A percentile compares a stretch with the other conserved stretches of the same genome.
Conservation (phyloP, 2,888 invertebrate species). For the Andrena fulva region DNA sequence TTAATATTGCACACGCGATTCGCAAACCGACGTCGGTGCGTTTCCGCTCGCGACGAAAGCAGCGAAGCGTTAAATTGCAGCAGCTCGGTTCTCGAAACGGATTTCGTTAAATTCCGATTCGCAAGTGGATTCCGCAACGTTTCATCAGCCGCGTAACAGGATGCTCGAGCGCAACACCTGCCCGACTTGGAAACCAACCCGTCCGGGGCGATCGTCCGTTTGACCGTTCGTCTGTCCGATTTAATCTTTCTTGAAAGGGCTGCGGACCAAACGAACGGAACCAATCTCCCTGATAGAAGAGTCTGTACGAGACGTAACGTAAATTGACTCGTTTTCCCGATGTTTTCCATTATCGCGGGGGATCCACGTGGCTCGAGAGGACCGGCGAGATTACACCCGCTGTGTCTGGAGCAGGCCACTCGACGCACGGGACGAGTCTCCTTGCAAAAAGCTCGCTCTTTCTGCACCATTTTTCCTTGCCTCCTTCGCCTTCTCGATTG, state of each 20-base stretch:
- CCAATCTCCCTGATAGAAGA: slow-evolving; percentile 38
- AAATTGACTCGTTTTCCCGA: slow-evolving; percentile 55
- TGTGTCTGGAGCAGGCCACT: slow-evolving; percentile 57
- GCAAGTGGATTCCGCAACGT: slow-evolving; percentile 39
- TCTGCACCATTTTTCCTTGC: background rate
- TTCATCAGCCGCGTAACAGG: slow-evolving; percentile 49
- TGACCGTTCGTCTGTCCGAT: slow-evolving; percentile 40
- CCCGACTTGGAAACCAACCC: background rate
- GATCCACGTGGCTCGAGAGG: slow-evolving; percentile 39
- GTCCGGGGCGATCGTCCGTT: slow-evolving; percentile 34
- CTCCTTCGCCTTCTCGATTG: background rate
- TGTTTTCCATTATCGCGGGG: slow-evolving; percentile 55
- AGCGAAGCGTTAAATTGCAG: slow-evolving; percentile 16
- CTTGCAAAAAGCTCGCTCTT: background rate
- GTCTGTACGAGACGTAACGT: slow-evolving; percentile 54
- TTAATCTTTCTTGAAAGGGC: slow-evolving; percentile 54
- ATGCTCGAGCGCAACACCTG: slow-evolving; percentile 36
- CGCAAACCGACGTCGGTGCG: background rate
- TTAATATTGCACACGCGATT: background rate
- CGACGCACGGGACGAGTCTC: slow-evolving; percentile 5
- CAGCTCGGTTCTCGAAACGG: background rate
- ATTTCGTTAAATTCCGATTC: slow-evolving; percentile 53
- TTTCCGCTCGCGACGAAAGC: background rate
- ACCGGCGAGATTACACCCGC: slow-evolving; percentile 51
- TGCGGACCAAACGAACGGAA: slow-evolving; percentile 45